phyloP scores from a whole-genome alignment of 2,113 vertebrate species.

The Thymallus thymallus region DNA sequence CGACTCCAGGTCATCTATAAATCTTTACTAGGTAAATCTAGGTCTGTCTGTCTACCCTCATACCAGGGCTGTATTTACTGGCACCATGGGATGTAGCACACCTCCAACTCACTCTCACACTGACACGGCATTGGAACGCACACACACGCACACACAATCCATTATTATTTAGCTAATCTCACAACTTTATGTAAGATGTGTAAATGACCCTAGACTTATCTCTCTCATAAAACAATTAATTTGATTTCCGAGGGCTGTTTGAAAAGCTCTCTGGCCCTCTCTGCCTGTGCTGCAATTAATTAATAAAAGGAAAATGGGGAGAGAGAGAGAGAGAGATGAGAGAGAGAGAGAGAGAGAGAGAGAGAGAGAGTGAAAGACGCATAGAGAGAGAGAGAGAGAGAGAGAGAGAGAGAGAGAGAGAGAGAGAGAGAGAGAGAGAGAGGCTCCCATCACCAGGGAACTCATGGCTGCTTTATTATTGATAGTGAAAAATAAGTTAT shows the following conservation, averaged over 20 bases:
- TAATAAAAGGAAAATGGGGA: not conserved
- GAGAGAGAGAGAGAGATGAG: no score
- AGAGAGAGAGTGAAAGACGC: not conserved
- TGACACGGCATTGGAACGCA: not conserved
- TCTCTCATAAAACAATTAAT: slow-evolving; percentile 22
- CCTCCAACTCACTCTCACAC: slow-evolving; percentile 24
- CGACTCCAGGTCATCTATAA: no score
- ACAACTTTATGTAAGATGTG: not conserved
- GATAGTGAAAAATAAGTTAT: no score
- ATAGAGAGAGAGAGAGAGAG: not conserved
- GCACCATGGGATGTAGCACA: slow-evolving; percentile 44
- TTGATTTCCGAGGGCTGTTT: slow-evolving; percentile 12
- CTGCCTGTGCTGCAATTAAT: slow-evolving; percentile 24
- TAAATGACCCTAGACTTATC: slow-evolving; percentile 24
- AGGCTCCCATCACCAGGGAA: no score
- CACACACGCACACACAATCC: not conserved
- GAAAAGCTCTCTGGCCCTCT: slow-evolving; percentile 8
- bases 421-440: no score
- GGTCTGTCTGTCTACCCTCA: slow-evolving; percentile 41
- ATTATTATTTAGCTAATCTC: no score
- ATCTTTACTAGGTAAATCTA: no score
- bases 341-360: not conserved
- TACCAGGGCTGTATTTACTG: slow-evolving; percentile 47
- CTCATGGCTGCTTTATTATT: no score
- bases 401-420: not conserved